Evolutionary conservation across 2,797 vertebrate species (phyloP).

Genomic region (Semaprochilodus insignis): DNA sequence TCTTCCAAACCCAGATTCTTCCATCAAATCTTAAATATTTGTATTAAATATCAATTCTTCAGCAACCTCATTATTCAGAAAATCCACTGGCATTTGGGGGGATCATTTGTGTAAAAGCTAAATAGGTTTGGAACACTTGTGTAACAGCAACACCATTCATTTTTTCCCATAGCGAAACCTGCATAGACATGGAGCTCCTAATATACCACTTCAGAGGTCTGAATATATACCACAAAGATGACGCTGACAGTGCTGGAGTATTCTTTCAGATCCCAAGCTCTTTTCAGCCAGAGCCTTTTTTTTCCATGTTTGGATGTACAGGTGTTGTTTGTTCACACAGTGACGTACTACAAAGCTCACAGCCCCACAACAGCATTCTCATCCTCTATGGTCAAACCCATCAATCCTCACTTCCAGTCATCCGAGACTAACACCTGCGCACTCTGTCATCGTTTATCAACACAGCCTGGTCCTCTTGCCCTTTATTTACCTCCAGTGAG

Average conservation of each 20-base stretch:
- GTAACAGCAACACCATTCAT: too few species aligned
- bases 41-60: too few species aligned
- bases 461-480: conserved; percentile 31
- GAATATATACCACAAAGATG: not conserved
- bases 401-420: conserved; percentile 34
- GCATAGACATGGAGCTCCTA: too few species aligned
- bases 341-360: conserved; percentile 48
- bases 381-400: conserved; percentile 27
- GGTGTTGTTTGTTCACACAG: conserved; percentile 47
- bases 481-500: conserved; percentile 8
- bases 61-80: too few species aligned
- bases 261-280: not conserved
- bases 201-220: too few species aligned
- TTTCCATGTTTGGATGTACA: conserved; percentile 39
- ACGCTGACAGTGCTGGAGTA: not conserved
- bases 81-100: too few species aligned
- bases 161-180: too few species aligned
- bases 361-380: conserved; percentile 29
- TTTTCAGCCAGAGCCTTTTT: not conserved
- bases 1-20: too few species aligned
- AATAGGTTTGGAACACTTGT: too few species aligned
- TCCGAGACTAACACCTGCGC: conserved; percentile 53
- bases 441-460: conserved; percentile 44
- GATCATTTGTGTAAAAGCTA: too few species aligned
- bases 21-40: too few species aligned